These are phyloP conservation scores for Aricia artaxerxes DNA, from an alignment of 2,888 invertebrate species.

Conservation along the genomic window DNA sequence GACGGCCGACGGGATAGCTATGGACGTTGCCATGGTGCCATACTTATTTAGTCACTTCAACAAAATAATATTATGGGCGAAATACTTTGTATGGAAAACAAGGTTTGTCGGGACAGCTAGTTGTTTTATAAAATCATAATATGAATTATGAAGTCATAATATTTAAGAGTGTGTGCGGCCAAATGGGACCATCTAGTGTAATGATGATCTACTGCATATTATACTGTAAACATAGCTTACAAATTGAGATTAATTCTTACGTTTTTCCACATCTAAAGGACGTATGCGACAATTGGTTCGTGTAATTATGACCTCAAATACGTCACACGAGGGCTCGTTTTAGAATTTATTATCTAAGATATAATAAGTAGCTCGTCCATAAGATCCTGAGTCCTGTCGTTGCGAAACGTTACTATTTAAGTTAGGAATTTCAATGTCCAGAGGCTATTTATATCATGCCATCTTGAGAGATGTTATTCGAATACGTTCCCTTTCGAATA, in stretches of 20 bases:
- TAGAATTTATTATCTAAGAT: constrained; percentile 14
- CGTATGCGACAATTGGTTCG: not conserved
- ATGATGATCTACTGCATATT: not conserved
- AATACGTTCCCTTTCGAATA: constrained; percentile 46
- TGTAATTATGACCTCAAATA: constrained; percentile 32
- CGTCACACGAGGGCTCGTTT: not conserved
- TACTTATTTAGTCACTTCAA: too few species aligned
- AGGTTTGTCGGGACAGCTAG: too few species aligned
- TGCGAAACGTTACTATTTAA: constrained; percentile 58
- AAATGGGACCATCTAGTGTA: not conserved
- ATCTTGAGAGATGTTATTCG: constrained; percentile 47
- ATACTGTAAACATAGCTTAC: constrained; percentile 50
- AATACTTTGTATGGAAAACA: too few species aligned
- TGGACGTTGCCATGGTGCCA: too few species aligned
- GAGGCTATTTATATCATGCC: constrained; percentile 58
- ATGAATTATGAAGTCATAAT: too few species aligned
- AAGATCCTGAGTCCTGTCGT: constrained; percentile 41
- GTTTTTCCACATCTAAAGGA: constrained; percentile 46
- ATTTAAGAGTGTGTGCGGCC: too few species aligned
- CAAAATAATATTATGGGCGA: too few species aligned
- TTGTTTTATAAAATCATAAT: too few species aligned
- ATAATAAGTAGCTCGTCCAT: constrained; percentile 18
- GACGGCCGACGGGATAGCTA: too few species aligned
- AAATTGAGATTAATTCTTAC: constrained; percentile 77
- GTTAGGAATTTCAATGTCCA: constrained; percentile 56